Conservation (phyloP, 2,797 vertebrate species). For the Salarias fasciatus region DNA sequence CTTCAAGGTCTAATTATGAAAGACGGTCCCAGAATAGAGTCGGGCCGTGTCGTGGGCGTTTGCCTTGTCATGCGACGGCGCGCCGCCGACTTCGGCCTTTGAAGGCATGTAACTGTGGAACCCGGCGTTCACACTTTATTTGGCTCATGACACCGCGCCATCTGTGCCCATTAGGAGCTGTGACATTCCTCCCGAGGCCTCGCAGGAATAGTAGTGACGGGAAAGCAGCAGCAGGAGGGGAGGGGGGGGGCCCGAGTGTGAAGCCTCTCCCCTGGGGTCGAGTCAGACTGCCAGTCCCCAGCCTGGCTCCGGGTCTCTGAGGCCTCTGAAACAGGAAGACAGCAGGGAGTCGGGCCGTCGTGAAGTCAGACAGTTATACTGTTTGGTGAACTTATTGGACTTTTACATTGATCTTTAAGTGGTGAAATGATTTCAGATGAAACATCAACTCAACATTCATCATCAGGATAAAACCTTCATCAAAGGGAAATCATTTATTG, state of each 20-base stretch:
- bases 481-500: too few species aligned
- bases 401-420: not conserved
- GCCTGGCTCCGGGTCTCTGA: conserved; percentile 39
- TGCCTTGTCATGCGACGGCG: conserved; percentile 11
- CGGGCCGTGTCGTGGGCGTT: conserved; percentile 8
- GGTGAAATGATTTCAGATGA: too few species aligned
- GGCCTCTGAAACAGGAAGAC: conserved; percentile 14
- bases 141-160: conserved; percentile 60
- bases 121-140: conserved; percentile 54
- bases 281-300: conserved; percentile 39
- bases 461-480: too few species aligned
- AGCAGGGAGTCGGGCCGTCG: too few species aligned
- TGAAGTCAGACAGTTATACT: too few species aligned
- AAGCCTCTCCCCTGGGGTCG: conserved; percentile 35
- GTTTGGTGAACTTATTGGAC: not conserved
- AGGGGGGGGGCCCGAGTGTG: conserved; percentile 26
- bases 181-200: conserved; percentile 56
- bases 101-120: conserved; percentile 42
- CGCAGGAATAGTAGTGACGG: conserved; percentile 32
- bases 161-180: conserved; percentile 76
- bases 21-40: conserved; percentile 1
- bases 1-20: conserved; percentile 26
- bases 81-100: conserved; percentile 43
- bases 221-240: not conserved
- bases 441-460: too few species aligned